Base-by-base conservation (phyloP, 2,888 invertebrate species). In the Byasa hedistus region DNA sequence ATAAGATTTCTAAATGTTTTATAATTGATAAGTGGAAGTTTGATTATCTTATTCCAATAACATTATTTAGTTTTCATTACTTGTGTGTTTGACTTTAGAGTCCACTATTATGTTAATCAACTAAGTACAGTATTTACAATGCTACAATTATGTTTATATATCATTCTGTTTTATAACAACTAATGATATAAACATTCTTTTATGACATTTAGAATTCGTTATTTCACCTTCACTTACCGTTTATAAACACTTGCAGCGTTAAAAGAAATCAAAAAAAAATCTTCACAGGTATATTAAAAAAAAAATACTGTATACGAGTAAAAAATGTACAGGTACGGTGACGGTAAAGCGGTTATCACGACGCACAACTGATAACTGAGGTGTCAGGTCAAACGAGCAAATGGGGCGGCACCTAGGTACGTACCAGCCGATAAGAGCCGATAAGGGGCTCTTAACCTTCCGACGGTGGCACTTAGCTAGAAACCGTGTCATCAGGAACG, bases 361-460 rank as follows among this genome's bases (percentile, higher is more conserved):
- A 78, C 82, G 80, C 75, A 73, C 85, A 76, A 88, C 89, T 91
- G 91, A 91, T 91, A 91, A 89, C 86, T 86, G 82, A 80, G 81
- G 85, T 91, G 91, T 90, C 91, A 91, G 91, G 91, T 91, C 91
- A 91, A 91, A 91, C 87, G 90, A 87, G 84, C 91, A 91, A 89
- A 87, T 85, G 88, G 89, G 87, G 86, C 88, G 89, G 83, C 79
- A 81, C 80, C 80, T 82, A 85, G 85, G 84, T 84, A 85, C 80
- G 82, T 78, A 76, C 75, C 61, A 66, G 75, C 82, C 89, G 90
- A 90, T 90, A 90, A 90, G 77, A 74, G 69, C 55, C 82, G 91
- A 91, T 91, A 91, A 86, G 84, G 84, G 91, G 89, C 91, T 91
- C 90, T 91, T 91, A 91, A 91, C 91, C 91, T 91, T 90, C 86